Percentiles rank a stretch among this genome's conserved stretches.
Evolutionary conservation across 1,140 invertebrate species (phyloP).

Genomic region (Ephestia elutella): DNA sequence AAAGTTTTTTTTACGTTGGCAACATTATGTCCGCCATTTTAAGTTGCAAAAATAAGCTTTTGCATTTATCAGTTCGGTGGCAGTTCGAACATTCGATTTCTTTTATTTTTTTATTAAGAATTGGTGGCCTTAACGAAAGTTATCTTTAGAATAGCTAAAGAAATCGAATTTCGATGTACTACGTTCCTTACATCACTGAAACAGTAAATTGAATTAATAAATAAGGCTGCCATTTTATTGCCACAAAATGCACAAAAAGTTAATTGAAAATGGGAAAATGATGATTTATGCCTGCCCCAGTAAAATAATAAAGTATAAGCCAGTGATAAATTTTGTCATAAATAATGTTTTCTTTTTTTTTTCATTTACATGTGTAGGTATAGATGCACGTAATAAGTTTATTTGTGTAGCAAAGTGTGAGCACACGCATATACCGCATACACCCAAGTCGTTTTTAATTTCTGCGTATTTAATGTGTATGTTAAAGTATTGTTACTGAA

Average conservation of each 20-base stretch:
- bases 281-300: no score
- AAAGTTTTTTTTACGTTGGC: constrained; percentile 2
- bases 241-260: neutral
- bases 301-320: no score
- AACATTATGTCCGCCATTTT: neutral
- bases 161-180: constrained; percentile 7
- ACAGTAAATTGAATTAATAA: neutral
- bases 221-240: neutral
- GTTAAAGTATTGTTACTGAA: constrained; percentile 63
- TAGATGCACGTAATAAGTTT: no score
- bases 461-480: constrained; percentile 49
- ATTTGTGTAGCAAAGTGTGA: neutral
- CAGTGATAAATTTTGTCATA: no score
- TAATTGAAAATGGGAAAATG: neutral
- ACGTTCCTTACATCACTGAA: neutral
- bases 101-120: constrained; percentile 2
- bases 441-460: constrained; percentile 35
- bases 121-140: neutral
- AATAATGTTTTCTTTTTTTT: no score
- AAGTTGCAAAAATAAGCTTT: neutral
- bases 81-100: neutral
- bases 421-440: constrained; percentile 28
- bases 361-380: no score
- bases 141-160: neutral
- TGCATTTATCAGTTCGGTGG: constrained; percentile 1